Evolutionary conservation across 2,797 vertebrate species (phyloP), one percentile per base, ranked within the genome.

Genomic region (Masticophis lateralis): DNA sequence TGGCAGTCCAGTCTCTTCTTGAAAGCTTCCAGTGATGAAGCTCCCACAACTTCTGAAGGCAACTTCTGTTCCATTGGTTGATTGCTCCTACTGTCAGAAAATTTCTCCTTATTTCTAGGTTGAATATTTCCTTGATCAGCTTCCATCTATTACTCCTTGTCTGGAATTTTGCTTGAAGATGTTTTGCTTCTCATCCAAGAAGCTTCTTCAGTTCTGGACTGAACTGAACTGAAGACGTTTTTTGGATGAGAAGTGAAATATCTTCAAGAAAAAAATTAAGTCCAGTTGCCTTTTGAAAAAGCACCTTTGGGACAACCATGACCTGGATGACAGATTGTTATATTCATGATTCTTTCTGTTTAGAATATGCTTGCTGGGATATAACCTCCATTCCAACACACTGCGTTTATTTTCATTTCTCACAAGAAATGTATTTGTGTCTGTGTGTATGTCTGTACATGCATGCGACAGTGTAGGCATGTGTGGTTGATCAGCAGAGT

Each of bases 341-440:
- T 74, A 66, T 27, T 92, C 0, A 88, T 91, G 93, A 87, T 63
- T 97, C 92, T 94, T 96, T 97, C 96, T 97, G 97, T 97, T 97
- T 95, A 90, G 96, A 97, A 97, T 93, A 95, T 93, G 95, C 95
- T 91, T 92, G 22, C 95, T 94, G 93, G 94, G 93, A 93, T 74
- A 94, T 92, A 95, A 93, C 95, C 93, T 92, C 96, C 96, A 74
- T 90, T 91, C 97, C 97, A 94, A 95, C 22, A 5, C 95, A 95
- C 96, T 95, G 96, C 51, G 94, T 93, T 94, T 37, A 94, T 96
- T 96, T 97, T 90, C 92, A 89, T 79, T 90, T 94, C 93, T 96
- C 61, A 93, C 91, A 95, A 43, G 47, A 95, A 59, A 94, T 94
- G 94, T 69, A 86, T 94, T 92, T 93, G 95, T 94, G 91, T 94